These are phyloP conservation scores for Oryctes rhinoceros DNA, from an alignment of 1,140 invertebrate genomes.

Conservation along the genomic window DNA sequence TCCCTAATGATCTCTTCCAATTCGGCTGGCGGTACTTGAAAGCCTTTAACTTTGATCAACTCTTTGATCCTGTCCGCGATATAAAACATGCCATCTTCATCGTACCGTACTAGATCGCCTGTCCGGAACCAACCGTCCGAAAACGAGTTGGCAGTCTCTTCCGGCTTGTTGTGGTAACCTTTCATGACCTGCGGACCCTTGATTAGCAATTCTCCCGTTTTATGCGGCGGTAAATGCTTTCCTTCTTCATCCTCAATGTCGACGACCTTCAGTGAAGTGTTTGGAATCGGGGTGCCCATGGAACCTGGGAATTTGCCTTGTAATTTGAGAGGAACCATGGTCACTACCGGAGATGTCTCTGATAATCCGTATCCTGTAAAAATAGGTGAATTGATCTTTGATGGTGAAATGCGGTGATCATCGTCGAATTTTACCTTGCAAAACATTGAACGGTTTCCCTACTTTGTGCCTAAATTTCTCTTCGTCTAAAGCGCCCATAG, in stretches of 20 bases:
- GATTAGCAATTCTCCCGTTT: conserved; percentile 72
- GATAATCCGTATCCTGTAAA: conserved; percentile 73
- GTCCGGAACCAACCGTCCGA: conserved; percentile 80
- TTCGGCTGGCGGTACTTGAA: conserved; percentile 88
- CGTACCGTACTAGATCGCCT: conserved; percentile 77
- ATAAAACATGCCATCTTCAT: conserved; percentile 70
- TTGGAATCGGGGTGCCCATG: conserved; percentile 68
- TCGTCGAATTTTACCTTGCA: conserved; percentile 63
- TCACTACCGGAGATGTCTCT: conserved; percentile 66
- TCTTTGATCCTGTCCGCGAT: conserved; percentile 84
- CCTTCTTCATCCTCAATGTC: conserved; percentile 66
- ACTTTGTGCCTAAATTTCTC: conserved; percentile 64
- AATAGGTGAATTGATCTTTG: background rate
- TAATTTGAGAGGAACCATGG: conserved; percentile 55
- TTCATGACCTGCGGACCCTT: conserved; percentile 77
- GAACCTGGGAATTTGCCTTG: conserved; percentile 63
- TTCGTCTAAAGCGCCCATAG: conserved; percentile 70
- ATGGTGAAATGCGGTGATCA: background rate
- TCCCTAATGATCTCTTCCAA: conserved; percentile 82
- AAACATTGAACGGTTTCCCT: conserved; percentile 54
- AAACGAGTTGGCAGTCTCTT: conserved; percentile 73
- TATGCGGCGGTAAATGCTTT: conserved; percentile 61
- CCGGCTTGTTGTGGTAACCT: conserved; percentile 76
- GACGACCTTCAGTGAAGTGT: conserved; percentile 73
- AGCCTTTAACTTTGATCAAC: conserved; percentile 84